Evolutionary conservation across 2,113 vertebrate genomes (phyloP), one percentile per base, ranked within the genome.

Genomic region (Rhineura floridana): DNA sequence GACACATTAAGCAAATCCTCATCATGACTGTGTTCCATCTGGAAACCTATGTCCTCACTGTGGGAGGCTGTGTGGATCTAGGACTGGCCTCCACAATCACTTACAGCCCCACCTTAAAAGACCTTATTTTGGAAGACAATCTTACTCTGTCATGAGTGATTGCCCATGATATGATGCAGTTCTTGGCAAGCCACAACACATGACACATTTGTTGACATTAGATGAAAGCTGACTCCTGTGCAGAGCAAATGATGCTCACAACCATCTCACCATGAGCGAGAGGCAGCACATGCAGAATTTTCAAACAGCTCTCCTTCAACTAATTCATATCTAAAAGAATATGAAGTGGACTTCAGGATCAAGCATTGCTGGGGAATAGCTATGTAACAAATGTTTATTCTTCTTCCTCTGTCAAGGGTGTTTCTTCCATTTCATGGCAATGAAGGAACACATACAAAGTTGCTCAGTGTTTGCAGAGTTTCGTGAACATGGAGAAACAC

Each of bases 391-490:
- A 88, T 15, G 46, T 87, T 95, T n/a, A n/a, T 30, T 67, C 28
- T 7, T 90, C 93, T 87, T 86, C 81, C 93, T 93, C 85, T 89
- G 94, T 93, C 96, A 97, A 97, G 97, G 97, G 87, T 96, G 96
- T 96, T 94, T 91, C 93, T 96, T 91, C 92, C 28, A 0, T 95
- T 96, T 96, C 96, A 94, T 84, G 86, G 96, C 95, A 94, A 92
- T 21, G 50, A 67, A 89, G 87, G 93, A 96, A 95, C 93, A 90
- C 94, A 94, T 93, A 96, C 94, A 95, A 96, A 94, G 94, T 95
- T 96, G 96, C 95, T 83, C 72, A 52, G 44, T 92, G 95, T 96
- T 95, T 97, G 94, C 95, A 96, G 96, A 76, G 93, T 95, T 96
- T 96, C 96, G 94, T 84, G 86, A 96, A 95, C 95, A 92, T 17